Evolutionary conservation across 2,113 vertebrate genomes (phyloP), one percentile per base, ranked within the genome.

Genomic region (Suricata suricatta): DNA sequence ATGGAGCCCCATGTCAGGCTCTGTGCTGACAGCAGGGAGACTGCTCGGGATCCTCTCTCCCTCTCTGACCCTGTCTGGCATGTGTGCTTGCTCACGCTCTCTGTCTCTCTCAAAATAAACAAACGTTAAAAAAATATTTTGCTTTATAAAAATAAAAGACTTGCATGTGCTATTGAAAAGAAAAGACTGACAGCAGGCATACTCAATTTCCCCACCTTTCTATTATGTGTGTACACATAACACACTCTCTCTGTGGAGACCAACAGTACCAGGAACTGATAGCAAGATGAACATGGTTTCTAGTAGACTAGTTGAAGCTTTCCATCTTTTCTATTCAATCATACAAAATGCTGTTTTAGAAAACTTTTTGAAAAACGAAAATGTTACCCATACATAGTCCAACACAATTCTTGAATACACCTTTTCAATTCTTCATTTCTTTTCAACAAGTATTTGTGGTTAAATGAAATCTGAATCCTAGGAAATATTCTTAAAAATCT

Each of bases 401-500:
- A 93, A 77, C 13, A 85, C 2, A 93, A 80, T 89, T 95, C 79
- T 83, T 68, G 8, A 33, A 35, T 23, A 38, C 1, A 57, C 33
- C 17, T 93, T 72, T 66, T 84, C 12, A 85, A 98, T 90, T 85
- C 54, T 95, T 64, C 44, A 66, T 68, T 88, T 95, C 74, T 74
- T 93, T 94, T 80, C 82, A 88, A 97, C 41, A 86, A 93, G 50
- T 41, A 68, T 44, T 35, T 87, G 23, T 79, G 35, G 35, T 68
- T 94, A 96, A 94, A 90, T 60, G 31, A 95, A 95, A 96, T 82
- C 16, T 77, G n/a, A 95, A 88, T 86, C 44, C 76, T 84, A 88
- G 17, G 66, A 95, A 96, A 84, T 27, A 88, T 41, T 88, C 66
- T 87, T 21, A 52, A 96, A 88, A 91, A 83, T 88, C 38, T 72